Base-by-base conservation (phyloP, 2,797 vertebrate genomes). In the Sardinella longiceps region DNA sequence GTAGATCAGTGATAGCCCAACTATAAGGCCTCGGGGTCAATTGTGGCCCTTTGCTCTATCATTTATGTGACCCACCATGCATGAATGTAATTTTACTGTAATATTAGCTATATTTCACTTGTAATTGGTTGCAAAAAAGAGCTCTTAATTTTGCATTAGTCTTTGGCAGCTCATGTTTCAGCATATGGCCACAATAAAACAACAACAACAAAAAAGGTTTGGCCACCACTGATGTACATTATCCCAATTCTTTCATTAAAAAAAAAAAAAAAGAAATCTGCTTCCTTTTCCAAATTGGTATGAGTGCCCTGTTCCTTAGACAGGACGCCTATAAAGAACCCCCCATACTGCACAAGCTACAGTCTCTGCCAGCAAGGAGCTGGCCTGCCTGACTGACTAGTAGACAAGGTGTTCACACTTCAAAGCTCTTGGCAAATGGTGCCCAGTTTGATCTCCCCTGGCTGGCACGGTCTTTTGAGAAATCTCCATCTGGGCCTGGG, bases 371-470 rank as follows among this genome's bases (percentile, higher is more conserved):
- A 74, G 66, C 33, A 39, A 74, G 28, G 43, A 43, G 6, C 18
- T 39, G 25, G 50, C 14, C 45, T n/a, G n/a, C n/a, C n/a, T 46
- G 84, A 84, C 53, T 90, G 87, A 86, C 90, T 84, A 81, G 85
- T 87, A 56, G 81, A 77, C 45, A 50, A 58, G 84, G 53, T 85
- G 82, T 84, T 84, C 58, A 82, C 87, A 88, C 83, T 81, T 89
- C 91, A 90, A 89, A 88, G 43, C 39, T 56, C 39, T 80, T 83
- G 81, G 80, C 48, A 58, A n/a, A 33, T 56, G 50, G 70, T 77
- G 70, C 70, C 66, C 37, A 77, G 70, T 77, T 18, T 77, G 18
- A 77, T 10, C 33, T 43, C 70, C 6, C 1, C 20, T 77, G n/a
- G n/a, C n/a, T n/a, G 70, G 18, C 70, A 77, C 70, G 9, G 70